Percentiles rank a stretch among this genome's conserved stretches.
phyloP scores from a whole-genome alignment of 2,113 vertebrate genomes.

The Tetrao urogallus region DNA sequence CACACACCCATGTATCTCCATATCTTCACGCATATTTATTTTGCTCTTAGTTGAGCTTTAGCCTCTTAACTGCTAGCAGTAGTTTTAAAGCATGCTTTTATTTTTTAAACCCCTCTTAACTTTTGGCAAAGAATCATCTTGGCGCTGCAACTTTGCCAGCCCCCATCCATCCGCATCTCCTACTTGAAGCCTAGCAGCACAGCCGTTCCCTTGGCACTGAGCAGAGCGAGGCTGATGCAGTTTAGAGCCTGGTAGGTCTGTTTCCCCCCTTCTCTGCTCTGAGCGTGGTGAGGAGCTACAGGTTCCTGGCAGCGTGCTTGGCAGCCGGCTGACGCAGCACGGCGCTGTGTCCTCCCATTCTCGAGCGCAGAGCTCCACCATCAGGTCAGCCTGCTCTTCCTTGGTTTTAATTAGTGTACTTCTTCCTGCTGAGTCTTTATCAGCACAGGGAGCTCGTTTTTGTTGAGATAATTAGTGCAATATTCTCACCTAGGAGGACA shows the following conservation, averaged over 20 bases:
- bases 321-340: background rate
- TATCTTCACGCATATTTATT: constrained; percentile 23
- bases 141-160: background rate
- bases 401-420: background rate
- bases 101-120: background rate
- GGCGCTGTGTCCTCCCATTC: background rate
- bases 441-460: constrained; percentile 7
- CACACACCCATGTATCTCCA: constrained; percentile 36
- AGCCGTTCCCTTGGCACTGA: background rate
- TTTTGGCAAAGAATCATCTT: background rate
- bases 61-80: constrained; percentile 13
- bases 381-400: background rate
- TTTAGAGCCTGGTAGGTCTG: background rate
- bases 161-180: background rate
- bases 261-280: background rate
- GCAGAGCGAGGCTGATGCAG: background rate
- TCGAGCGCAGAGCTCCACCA: background rate
- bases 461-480: constrained; percentile 15
- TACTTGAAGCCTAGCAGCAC: background rate
- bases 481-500: constrained; percentile 19
- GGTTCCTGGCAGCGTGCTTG: background rate
- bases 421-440: constrained; percentile 3
- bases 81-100: background rate
- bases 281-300: background rate
- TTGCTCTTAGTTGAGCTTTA: constrained; percentile 8